These are phyloP conservation scores for Hippoglossus stenolepis DNA, from an alignment of 2,113 vertebrate genomes.

Conservation along the genomic window DNA sequence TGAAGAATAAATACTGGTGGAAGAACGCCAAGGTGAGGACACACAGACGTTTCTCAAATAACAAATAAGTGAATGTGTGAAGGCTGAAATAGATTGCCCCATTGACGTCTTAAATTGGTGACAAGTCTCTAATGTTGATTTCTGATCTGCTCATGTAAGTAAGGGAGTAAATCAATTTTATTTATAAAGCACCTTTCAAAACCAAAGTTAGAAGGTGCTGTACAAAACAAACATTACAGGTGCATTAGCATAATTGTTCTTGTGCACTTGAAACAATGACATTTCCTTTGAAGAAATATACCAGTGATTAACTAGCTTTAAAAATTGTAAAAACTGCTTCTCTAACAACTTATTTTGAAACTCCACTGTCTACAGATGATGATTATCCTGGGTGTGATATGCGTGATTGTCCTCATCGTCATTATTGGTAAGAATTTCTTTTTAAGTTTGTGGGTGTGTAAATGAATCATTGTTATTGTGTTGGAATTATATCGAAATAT, in stretches of 20 bases:
- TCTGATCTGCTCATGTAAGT: neutral
- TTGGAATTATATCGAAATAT: neutral
- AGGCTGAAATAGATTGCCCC: neutral
- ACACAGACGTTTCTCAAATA: neutral
- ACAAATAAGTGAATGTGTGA: neutral
- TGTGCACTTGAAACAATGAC: neutral
- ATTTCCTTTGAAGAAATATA: neutral
- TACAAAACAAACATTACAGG: too few species aligned
- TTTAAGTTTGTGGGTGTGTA: neutral
- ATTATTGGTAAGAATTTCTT: conserved; percentile 89
- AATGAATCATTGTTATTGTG: neutral
- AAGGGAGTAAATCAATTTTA: too few species aligned
- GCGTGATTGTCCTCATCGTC: conserved; percentile 92
- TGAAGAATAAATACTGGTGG: conserved; percentile 98
- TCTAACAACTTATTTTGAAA: conserved; percentile 31
- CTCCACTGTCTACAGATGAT: conserved; percentile 88
- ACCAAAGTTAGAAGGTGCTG: too few species aligned
- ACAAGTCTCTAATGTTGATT: neutral
- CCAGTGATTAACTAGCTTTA: neutral
- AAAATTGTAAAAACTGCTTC: neutral
- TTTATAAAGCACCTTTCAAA: too few species aligned
- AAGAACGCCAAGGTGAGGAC: conserved; percentile 92
- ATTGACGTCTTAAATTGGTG: neutral
- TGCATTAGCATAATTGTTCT: too few species aligned
- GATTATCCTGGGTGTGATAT: conserved; percentile 92